A percentile compares a stretch with the other conserved stretches of the same genome.
phyloP scores from a whole-genome alignment of 2,888 invertebrate genomes.

The Ditula angustiorana region DNA sequence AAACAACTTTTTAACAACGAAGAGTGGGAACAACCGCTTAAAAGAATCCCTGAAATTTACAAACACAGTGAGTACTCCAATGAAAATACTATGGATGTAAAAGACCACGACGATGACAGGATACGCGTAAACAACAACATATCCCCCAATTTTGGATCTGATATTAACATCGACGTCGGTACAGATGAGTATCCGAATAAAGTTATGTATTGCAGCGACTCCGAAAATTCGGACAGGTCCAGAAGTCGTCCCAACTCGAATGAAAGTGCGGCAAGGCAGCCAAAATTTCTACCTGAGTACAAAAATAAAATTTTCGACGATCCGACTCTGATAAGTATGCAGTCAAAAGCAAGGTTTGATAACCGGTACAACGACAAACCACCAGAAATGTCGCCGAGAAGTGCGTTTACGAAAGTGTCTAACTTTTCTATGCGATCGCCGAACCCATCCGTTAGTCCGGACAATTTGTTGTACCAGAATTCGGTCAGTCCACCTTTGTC shows the following conservation, averaged over 20 bases:
- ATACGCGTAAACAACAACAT: constrained; percentile 76
- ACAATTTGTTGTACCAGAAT: constrained; percentile 90
- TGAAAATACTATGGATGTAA: constrained; percentile 68
- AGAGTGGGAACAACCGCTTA: constrained; percentile 78
- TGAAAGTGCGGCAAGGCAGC: constrained; percentile 82
- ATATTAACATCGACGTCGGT: constrained; percentile 81
- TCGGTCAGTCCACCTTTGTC: constrained; percentile 90
- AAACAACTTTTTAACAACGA: constrained; percentile 79
- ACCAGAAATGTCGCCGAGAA: constrained; percentile 86
- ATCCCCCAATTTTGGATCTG: constrained; percentile 79
- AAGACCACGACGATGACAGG: constrained; percentile 76
- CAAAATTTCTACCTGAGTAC: constrained; percentile 81
- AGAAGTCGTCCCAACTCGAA: constrained; percentile 83
- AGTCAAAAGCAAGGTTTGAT: constrained; percentile 82
- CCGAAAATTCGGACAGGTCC: constrained; percentile 79
- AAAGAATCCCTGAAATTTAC: constrained; percentile 73
- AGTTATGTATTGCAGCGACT: constrained; percentile 79
- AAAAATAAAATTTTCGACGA: constrained; percentile 87
- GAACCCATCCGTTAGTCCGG: constrained; percentile 91
- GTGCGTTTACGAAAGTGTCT: constrained; percentile 94
- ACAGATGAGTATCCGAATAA: constrained; percentile 82
- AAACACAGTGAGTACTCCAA: constrained; percentile 76
- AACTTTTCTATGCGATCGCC: constrained; percentile 85
- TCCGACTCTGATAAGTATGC: constrained; percentile 82
- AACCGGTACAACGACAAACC: constrained; percentile 74